Evolutionary conservation across 2,888 invertebrate genomes (phyloP), one percentile per base, ranked within the genome.

Genomic region (Sesia apiformis): DNA sequence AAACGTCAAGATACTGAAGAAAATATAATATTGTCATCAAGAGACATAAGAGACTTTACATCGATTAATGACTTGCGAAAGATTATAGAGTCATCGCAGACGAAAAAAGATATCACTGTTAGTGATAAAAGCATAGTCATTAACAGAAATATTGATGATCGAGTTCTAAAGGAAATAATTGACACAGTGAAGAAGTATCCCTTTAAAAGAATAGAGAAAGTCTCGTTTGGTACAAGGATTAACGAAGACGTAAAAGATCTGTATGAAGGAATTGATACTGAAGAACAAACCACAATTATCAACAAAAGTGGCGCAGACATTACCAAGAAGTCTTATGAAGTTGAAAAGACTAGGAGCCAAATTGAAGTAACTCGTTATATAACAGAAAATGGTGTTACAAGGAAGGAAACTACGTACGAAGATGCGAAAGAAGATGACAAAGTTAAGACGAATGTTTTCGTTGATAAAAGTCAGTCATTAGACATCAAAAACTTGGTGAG

Each of bases 231-330:
- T 52, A 85, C 90, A 53, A 91, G 90, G 75, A 84, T 91, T 58
- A 91, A 92, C 59, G 85, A 91, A 65, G 91, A 91, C 64, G 90
- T 92, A 8, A 92, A 91, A 74, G 91, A 89, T 66, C 71, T 89
- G 7, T 88, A 88, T 54, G 89, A 89, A 73, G 88, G 89, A 38
- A 64, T 82, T 42, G 89, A 89, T 58, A 76, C 83, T 43, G 81
- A 88, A 69, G 78, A 88, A 63, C 50, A 50, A 5, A 81, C 79
- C 4, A 86, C 81, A 52, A 70, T 85, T 50, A 55, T 87, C 49
- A 79, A 74, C 52, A 78, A 81, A 41, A 78, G 75, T 55, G 81
- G 72, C 53, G 83, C 81, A 38, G 89, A 81, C 58, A 69, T 83
- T 5, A 82, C 79, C 7, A 89, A 81, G 62, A 87, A 88, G 57